Evolutionary conservation across 2,797 vertebrate genomes (phyloP).

Genomic region (Zalophus californianus): DNA sequence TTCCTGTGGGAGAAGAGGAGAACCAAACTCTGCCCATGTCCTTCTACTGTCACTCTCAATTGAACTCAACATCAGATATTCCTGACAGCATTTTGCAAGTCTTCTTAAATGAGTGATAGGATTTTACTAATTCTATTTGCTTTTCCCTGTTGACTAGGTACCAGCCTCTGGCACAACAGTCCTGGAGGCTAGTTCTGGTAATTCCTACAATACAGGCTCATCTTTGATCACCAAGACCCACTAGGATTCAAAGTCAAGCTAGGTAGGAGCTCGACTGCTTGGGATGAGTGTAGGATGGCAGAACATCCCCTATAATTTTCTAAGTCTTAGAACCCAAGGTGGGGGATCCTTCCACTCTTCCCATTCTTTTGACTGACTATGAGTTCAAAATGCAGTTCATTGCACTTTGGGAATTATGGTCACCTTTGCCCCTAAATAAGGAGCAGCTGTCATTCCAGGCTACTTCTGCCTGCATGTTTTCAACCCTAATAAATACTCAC

Average conservation of each 20-base stretch:
- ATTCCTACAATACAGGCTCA: neutral
- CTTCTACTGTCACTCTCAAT: neutral
- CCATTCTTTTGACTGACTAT: conserved; percentile 44
- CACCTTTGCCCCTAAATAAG: conserved; percentile 66
- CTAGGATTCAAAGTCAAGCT: conserved; percentile 4
- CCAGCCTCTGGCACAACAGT: neutral
- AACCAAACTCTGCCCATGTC: neutral
- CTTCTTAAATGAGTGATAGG: neutral
- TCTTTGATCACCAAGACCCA: neutral
- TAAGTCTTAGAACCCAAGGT: conserved; percentile 18
- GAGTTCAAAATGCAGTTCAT: conserved; percentile 11
- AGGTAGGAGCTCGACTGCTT: neutral
- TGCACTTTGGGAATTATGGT: conserved; percentile 53
- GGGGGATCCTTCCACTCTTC: neutral
- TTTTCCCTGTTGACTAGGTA: neutral
- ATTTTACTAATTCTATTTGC: neutral
- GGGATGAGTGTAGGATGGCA: neutral
- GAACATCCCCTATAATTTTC: neutral
- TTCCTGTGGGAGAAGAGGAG: neutral
- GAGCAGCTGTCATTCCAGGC: conserved; percentile 29
- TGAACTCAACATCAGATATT: neutral
- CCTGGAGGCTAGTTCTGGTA: neutral
- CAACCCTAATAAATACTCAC: conserved; percentile 53
- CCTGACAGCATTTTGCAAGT: neutral
- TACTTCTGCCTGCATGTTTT: conserved; percentile 66